Evolutionary conservation across 2,113 vertebrate species (phyloP).

Genomic region (Dicaeum eximium): DNA sequence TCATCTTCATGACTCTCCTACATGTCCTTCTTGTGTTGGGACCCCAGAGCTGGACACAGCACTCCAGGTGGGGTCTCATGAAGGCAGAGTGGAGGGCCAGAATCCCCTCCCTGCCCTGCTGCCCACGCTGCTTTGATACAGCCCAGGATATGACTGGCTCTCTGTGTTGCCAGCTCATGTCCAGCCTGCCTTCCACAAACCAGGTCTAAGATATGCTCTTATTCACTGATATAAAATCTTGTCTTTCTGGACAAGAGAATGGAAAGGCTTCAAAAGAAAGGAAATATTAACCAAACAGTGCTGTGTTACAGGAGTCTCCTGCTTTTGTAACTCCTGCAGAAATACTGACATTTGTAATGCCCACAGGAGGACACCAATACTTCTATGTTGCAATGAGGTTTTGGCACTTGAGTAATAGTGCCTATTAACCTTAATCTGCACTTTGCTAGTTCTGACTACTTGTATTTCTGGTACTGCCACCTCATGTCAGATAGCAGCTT

Average conservation of each 20-base stretch:
- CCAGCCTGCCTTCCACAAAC: background rate
- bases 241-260: background rate
- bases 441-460: background rate
- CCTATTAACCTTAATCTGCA: background rate
- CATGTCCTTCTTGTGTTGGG: background rate
- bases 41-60: background rate
- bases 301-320: background rate
- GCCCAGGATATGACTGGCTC: background rate
- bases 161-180: background rate
- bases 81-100: background rate
- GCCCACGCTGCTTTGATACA: fast-evolving
- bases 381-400: background rate
- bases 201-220: background rate
- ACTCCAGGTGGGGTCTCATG: background rate
- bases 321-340: background rate
- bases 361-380: background rate
- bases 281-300: background rate
- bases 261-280: background rate
- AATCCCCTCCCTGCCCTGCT: background rate
- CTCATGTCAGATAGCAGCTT: background rate
- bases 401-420: background rate
- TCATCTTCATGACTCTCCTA: background rate
- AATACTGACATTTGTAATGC: background rate
- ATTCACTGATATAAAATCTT: background rate
- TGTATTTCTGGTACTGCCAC: background rate